phyloP scores from a whole-genome alignment of 2,113 vertebrate species.

The Brachyhypopomus gauderio region DNA sequence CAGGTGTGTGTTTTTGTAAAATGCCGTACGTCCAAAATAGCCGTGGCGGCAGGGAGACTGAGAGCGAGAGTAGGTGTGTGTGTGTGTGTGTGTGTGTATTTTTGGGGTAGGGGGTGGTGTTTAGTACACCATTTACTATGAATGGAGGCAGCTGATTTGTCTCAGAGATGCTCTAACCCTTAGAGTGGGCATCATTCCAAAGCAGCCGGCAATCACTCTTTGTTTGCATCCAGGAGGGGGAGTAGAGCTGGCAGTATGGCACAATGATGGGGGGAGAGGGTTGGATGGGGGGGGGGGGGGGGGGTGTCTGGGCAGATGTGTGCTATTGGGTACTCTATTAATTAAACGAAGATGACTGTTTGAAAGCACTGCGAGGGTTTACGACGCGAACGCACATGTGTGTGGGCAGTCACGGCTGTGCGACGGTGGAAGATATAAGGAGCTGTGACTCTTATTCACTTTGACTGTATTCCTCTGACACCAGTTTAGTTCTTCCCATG shows the following conservation, averaged over 20 bases:
- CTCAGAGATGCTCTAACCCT: neutral
- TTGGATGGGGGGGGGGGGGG: neutral
- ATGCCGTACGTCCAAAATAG: neutral
- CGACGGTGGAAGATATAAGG: neutral
- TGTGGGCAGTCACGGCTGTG: neutral
- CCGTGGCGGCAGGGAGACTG: neutral
- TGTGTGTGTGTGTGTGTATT: no score
- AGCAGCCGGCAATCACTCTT: slow-evolving; percentile 3
- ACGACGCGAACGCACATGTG: neutral
- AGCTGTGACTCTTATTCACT: neutral
- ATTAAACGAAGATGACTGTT: slow-evolving; percentile 16
- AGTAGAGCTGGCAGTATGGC: neutral
- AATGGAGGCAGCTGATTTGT: neutral
- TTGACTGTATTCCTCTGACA: neutral
- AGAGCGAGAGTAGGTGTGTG: no score
- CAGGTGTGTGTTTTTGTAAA: neutral
- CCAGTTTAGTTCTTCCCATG: neutral
- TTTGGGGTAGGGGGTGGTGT: no score
- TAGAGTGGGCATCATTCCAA: neutral
- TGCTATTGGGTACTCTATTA: slow-evolving; percentile 15
- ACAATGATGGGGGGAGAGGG: neutral
- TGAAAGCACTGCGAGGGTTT: slow-evolving; percentile 1
- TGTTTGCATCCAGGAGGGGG: slow-evolving; percentile 17
- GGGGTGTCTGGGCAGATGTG: neutral
- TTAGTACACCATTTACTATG: neutral